A percentile compares a stretch with the other conserved stretches of the same genome.
These are phyloP conservation scores for Prosopocoilus inquinatus DNA, from an alignment of 2,888 invertebrate species.

Conservation along the genomic window DNA sequence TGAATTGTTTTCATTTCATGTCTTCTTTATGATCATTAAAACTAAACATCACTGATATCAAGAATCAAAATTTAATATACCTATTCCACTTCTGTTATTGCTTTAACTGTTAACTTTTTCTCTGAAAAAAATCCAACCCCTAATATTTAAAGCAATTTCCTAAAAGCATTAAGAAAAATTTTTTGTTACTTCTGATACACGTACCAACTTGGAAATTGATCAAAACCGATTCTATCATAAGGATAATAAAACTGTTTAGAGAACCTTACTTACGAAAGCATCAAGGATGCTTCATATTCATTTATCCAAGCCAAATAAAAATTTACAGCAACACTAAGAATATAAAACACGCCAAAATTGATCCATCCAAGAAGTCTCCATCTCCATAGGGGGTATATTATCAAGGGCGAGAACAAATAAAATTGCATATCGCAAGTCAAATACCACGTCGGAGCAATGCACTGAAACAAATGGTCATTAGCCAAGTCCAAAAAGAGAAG, in stretches of 20 bases:
- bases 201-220: too few species aligned
- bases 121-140: too few species aligned
- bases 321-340: conserved; percentile 40
- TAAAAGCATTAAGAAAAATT: too few species aligned
- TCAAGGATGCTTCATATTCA: conserved; percentile 40
- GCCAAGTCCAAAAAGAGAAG: neutral
- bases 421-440: conserved; percentile 52
- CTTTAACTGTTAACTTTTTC: too few species aligned
- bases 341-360: conserved; percentile 33
- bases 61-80: too few species aligned
- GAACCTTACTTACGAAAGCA: conserved; percentile 47
- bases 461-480: conserved; percentile 4
- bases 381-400: conserved; percentile 48
- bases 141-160: too few species aligned
- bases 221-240: too few species aligned
- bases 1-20: too few species aligned
- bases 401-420: conserved; percentile 49
- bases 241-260: neutral
- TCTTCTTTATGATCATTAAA: too few species aligned
- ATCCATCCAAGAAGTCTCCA: conserved; percentile 44
- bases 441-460: conserved; percentile 41
- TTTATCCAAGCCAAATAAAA: conserved; percentile 44
- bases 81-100: too few species aligned
- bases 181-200: too few species aligned
- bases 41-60: too few species aligned